Percentiles rank a stretch among this genome's conserved stretches.
phyloP scores from a whole-genome alignment of 2,113 vertebrate species.

The Verasper variegatus region DNA sequence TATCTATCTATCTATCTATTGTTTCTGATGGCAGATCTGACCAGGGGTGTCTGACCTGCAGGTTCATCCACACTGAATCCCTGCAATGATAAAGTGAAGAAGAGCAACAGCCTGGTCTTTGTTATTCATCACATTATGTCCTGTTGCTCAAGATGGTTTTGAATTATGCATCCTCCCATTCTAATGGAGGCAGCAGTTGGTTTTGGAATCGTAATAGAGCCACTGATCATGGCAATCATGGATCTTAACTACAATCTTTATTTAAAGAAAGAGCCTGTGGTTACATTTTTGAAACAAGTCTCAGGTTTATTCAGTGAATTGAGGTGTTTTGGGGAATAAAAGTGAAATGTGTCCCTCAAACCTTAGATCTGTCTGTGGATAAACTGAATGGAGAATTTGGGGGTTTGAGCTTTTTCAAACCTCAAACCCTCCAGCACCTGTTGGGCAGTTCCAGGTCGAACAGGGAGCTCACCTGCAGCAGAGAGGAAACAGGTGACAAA shows the following conservation, averaged over 20 bases:
- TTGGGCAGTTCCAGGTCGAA: no score
- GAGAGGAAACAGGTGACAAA: no score
- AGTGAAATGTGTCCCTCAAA: background rate
- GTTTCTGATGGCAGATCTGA: constrained; percentile 21
- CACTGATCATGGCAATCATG: constrained; percentile 30
- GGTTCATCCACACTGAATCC: constrained; percentile 37
- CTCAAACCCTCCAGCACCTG: no score
- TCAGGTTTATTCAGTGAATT: no score
- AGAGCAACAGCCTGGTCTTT: constrained; percentile 38
- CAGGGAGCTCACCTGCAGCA: no score
- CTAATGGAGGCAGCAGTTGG: constrained; percentile 42
- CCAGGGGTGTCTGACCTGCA: constrained; percentile 11
- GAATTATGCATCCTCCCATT: constrained; percentile 62
- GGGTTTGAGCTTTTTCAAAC: no score
- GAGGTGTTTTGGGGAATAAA: background rate
- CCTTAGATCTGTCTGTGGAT: no score
- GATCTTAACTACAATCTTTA: constrained; percentile 6
- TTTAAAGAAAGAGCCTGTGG: background rate
- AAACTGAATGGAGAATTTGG: no score
- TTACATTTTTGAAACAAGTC: background rate
- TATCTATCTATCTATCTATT: no score
- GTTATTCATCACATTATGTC: constrained; percentile 55
- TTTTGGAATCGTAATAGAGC: constrained; percentile 44
- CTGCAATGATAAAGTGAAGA: constrained; percentile 32
- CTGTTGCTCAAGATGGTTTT: constrained; percentile 56